phyloP scores from a whole-genome alignment of 2,888 invertebrate species.

The Crocallis elinguaria region DNA sequence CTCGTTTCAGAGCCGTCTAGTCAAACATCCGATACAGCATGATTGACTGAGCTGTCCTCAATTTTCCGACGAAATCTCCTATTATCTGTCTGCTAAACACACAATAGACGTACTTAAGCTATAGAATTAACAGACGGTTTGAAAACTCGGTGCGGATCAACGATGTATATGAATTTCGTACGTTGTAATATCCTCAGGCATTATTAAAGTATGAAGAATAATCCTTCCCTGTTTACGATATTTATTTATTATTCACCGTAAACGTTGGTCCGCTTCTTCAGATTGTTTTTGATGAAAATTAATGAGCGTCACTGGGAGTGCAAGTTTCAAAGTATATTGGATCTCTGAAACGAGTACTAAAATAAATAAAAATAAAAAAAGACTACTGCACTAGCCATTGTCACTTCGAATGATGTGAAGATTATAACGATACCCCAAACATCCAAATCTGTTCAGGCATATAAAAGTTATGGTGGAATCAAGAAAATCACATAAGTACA shows the following conservation, averaged over 20 bases:
- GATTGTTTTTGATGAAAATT: neutral
- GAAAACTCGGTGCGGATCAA: constrained; percentile 19
- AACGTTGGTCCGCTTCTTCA: neutral
- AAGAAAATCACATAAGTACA: too few species aligned
- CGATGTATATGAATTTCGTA: constrained; percentile 3
- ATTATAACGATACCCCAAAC: too few species aligned
- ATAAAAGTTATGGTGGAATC: too few species aligned
- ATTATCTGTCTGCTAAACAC: constrained; percentile 17
- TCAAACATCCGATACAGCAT: constrained; percentile 13
- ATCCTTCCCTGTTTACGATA: neutral
- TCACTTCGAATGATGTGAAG: too few species aligned
- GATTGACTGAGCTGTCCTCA: constrained; percentile 11
- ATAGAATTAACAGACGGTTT: constrained; percentile 20
- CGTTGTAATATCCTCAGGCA: neutral
- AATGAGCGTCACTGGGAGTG: too few species aligned
- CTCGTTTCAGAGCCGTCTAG: constrained; percentile 7
- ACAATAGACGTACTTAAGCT: constrained; percentile 21
- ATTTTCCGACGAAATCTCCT: constrained; percentile 14
- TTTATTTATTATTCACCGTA: neutral
- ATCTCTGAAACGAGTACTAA: too few species aligned
- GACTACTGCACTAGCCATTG: too few species aligned
- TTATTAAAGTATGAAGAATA: constrained; percentile 4
- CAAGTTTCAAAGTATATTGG: too few species aligned
- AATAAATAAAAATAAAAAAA: too few species aligned
- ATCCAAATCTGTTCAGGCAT: too few species aligned